Percentiles rank a stretch among this genome's conserved stretches.
Conservation (phyloP, 2,797 vertebrate species). For the Hemitrygon akajei region DNA sequence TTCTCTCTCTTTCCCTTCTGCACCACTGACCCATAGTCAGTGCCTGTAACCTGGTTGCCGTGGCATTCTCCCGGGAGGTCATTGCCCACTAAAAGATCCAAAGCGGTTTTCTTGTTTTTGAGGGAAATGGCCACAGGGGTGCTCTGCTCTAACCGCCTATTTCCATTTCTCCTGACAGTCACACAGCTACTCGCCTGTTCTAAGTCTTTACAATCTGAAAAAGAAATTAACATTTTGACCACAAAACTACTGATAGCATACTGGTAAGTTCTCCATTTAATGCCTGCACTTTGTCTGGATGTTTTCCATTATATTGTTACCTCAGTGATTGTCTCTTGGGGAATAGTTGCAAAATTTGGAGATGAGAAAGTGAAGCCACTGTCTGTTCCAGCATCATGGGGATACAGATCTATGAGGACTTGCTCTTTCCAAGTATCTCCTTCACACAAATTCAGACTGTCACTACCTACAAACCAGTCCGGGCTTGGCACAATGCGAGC, state of each 20-base stretch:
- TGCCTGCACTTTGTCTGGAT: not conserved
- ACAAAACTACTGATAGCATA: not conserved
- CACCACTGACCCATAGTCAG: no score
- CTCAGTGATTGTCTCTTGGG: slow-evolving; percentile 83
- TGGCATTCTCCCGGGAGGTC: no score
- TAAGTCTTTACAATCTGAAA: not conserved
- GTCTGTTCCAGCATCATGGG: slow-evolving; percentile 88
- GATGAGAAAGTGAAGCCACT: slow-evolving; percentile 98
- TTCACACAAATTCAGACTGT: slow-evolving; percentile 80
- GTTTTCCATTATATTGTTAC: slow-evolving; percentile 49
- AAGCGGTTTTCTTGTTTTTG: no score
- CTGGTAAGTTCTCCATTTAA: not conserved
- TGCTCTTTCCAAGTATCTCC: slow-evolving; percentile 76
- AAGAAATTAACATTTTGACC: not conserved
- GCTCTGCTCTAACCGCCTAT: no score
- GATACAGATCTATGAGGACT: slow-evolving; percentile 72
- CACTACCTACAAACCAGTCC: slow-evolving; percentile 92
- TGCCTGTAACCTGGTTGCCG: no score
- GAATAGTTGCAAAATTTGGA: slow-evolving; percentile 91
- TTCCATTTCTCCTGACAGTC: no score
- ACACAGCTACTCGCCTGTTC: no score
- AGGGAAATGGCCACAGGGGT: no score
- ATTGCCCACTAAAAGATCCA: no score
- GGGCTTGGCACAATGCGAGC: slow-evolving; percentile 87
- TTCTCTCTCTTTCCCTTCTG: no score